Evolutionary conservation across 2,113 vertebrate species (phyloP).

Genomic region (Istiophorus platypterus): DNA sequence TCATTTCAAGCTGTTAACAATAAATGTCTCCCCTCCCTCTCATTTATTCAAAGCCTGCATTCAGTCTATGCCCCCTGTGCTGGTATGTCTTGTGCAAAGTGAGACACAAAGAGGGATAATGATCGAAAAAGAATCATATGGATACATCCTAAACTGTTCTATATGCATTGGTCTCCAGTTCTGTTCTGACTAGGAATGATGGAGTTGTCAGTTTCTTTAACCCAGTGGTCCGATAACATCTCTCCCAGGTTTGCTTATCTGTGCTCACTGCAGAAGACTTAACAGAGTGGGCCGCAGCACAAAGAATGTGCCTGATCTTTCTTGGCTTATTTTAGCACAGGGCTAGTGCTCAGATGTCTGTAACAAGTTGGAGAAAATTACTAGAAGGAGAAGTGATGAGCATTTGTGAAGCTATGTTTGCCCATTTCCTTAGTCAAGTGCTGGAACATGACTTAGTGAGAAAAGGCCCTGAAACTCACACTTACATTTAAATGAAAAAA

Average conservation of each 20-base stretch:
- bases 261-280: slow-evolving; percentile 39
- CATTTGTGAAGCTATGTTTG: neutral
- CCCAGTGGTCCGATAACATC: slow-evolving; percentile 46
- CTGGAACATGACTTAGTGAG: neutral
- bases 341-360: slow-evolving; percentile 1
- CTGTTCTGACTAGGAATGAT: slow-evolving; percentile 40
- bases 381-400: neutral
- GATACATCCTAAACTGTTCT: slow-evolving; percentile 28
- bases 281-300: slow-evolving; percentile 26
- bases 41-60: slow-evolving; percentile 24
- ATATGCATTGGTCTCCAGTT: slow-evolving; percentile 17
- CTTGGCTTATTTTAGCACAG: slow-evolving; percentile 5
- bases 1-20: neutral
- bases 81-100: slow-evolving; percentile 8
- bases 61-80: neutral
- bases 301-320: slow-evolving; percentile 5
- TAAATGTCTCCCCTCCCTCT: neutral
- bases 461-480: neutral
- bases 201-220: slow-evolving; percentile 61
- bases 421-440: neutral
- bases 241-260: slow-evolving; percentile 57
- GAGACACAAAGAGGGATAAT: slow-evolving; percentile 14
- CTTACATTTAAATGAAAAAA: slow-evolving; percentile 9
- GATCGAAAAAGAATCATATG: neutral
- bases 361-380: slow-evolving; percentile 10